Evolutionary conservation across 1,140 invertebrate species (phyloP), one percentile per base, ranked within the genome.

Genomic region (Oryzaephilus surinamensis): DNA sequence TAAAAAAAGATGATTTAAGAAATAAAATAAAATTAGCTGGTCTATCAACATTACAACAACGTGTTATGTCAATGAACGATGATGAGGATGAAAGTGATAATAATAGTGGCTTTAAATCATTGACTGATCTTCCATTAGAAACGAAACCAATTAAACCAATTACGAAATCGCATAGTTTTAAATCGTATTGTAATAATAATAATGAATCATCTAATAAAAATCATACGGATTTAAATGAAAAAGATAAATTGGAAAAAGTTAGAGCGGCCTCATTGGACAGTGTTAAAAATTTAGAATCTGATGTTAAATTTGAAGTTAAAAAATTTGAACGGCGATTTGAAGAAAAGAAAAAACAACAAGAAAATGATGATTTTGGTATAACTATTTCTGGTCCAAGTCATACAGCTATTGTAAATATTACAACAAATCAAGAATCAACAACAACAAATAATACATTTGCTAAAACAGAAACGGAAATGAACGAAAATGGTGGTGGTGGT

Each of bases 131-230:
- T 38, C 64, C 24, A 10, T 60, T 62, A 13, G 65, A 70, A 44
- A 64, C 55, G 2, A 65, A 65, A 46, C 55, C 57, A 10, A 53
- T 65, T 36, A 72, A 68, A 50, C 67, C 69, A 13, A 67, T 78
- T 21, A 67, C 73, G 12, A 79, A 79, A 53, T 76, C 76, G 4
- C 71, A 76, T 32, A 79, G 76, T 53, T 79, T 79, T 50, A 69
- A 75, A 42, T 66, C 66, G 17, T 67, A 72, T 4, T 55, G 62
- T 16, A 32, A 21, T 19, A 23, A 14, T 14, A n/a, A 7, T 28
- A 6, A 6, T 2, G 37, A 39, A 39, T 13, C 31, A 23, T 17
- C 18, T 1, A 27, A 30, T 21, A 30, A 28, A 14, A 38, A 24
- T 10, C 32, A 28, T 36, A 24, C 7, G 15, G 34, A 36, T 15